Evolutionary conservation across 1,140 invertebrate genomes (phyloP), one percentile per base, ranked within the genome.

Genomic region (Episyrphus balteatus): DNA sequence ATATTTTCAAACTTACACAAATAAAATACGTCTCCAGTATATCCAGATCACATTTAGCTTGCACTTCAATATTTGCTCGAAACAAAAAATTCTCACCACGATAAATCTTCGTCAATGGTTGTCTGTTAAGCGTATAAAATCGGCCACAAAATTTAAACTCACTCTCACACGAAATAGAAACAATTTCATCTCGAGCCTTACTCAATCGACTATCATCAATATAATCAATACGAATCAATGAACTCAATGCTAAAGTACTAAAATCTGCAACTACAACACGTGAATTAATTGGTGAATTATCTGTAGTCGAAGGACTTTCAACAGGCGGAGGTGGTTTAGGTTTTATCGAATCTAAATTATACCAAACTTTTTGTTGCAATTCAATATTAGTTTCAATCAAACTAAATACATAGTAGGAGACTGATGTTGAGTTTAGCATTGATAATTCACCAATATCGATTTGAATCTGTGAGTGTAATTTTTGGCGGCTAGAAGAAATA

Each of bases 11-110:
- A 58, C 65, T 62, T 64, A 68, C 66, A 65, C 65, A 63, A 54
- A 68, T 68, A 52, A 68, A 65, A 54, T 65, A 68, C 38, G 57
- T 65, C 30, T 68, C 66, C 44, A 68, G 48, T 41, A 68, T 66
- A 40, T 68, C 66, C 40, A 68, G 45, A 36, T 66, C 58, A 12
- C 58, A 53, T n/a, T 46, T 38, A 18, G 61, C 47, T 46, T 58
- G 30, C 13, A 67, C 57, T 40, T 68, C 57, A 11, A 61, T 54
- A 42, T 62, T 61, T 41, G 61, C 57, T 1, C 65, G 54, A 31
- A 68, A 52, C 34, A 68, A 37, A 42, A 68, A 68, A 46, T 68
- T 68, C 45, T 68, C 66, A 10, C 66, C 61, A 0, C 56, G 54
- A 49, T 66, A 66, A 0, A 57, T 54, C 33, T 64, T 61, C 1